Conservation (phyloP, 2,888 invertebrate genomes). For the Drosophila helvetica region DNA sequence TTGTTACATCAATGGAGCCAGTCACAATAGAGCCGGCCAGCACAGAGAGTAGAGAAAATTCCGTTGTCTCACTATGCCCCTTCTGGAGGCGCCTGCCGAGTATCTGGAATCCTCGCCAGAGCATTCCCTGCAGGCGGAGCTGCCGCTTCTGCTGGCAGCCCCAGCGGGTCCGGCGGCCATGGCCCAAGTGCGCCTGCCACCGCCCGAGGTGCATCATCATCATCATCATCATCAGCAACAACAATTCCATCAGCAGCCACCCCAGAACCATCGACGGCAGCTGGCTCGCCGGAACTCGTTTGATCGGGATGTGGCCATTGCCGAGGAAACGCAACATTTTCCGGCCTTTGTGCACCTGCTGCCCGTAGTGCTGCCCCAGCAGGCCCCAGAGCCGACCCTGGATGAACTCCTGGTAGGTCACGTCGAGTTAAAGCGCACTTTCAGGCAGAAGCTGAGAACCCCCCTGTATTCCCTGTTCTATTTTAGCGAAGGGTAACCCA, state of each 20-base stretch:
- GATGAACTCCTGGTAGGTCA: conserved; percentile 86
- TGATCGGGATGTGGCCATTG: conserved; percentile 76
- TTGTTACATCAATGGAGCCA: conserved; percentile 57
- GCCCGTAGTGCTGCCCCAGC: conserved; percentile 84
- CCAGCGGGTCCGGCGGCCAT: conserved; percentile 57
- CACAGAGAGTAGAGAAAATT: not conserved
- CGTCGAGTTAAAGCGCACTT: not conserved
- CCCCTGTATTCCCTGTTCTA: not conserved
- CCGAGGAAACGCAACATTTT: conserved; percentile 78
- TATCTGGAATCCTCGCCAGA: conserved; percentile 79
- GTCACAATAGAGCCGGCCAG: conserved; percentile 27
- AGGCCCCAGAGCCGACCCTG: conserved; percentile 86
- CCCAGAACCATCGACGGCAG: conserved; percentile 43
- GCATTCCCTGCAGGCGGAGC: conserved; percentile 79
- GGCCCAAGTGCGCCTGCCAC: conserved; percentile 54
- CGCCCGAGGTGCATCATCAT: conserved; percentile 49
- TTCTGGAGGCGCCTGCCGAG: conserved; percentile 79
- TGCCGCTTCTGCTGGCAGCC: conserved; percentile 51
- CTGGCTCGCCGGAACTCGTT: conserved; percentile 60
- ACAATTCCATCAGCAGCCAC: conserved; percentile 26
- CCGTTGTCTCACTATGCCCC: conserved; percentile 65
- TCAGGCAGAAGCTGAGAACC: not conserved
- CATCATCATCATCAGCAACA: conserved; percentile 41
- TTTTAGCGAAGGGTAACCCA: conserved; percentile 83
- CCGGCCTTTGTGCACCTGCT: conserved; percentile 83